These are phyloP conservation scores for Oscheius sp. DNA, from an alignment of 2,888 invertebrate genomes.

Conservation along the genomic window DNA sequence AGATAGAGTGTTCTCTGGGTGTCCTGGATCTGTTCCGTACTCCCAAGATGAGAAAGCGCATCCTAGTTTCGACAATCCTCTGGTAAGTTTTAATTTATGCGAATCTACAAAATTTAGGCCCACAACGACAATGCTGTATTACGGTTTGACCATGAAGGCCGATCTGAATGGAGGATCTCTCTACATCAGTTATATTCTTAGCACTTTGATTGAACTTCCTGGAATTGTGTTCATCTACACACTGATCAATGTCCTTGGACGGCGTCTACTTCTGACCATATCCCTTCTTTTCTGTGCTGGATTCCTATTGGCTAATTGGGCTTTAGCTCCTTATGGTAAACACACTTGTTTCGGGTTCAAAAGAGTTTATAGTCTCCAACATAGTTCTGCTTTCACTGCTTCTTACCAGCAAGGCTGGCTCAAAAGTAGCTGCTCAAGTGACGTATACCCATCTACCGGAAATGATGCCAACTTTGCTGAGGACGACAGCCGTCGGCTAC, in stretches of 20 bases:
- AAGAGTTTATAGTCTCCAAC: background rate
- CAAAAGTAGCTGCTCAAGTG: background rate
- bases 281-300: background rate
- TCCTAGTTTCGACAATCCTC: constrained; percentile 7
- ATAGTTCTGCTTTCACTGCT: background rate
- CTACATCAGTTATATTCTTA: constrained; percentile 4
- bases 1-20: background rate
- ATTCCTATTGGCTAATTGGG: constrained; percentile 1
- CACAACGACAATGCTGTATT: constrained; percentile 19
- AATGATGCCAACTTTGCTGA: constrained; percentile 2
- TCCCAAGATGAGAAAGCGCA: constrained; percentile 13
- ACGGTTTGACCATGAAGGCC: constrained; percentile 14
- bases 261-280: constrained; percentile 9
- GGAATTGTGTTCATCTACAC: constrained; percentile 6
- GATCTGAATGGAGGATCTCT: constrained; percentile 20
- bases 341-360: background rate
- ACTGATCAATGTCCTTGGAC: constrained; percentile 1
- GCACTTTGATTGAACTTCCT: constrained; percentile 9
- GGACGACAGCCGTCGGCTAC: background rate
- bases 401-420: constrained; percentile 1
- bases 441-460: background rate
- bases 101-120: background rate
- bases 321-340: background rate
- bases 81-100: background rate
- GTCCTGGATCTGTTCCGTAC: constrained; percentile 2